phyloP scores from a whole-genome alignment of 2,113 vertebrate species.

The Urocynchramus pylzowi region DNA sequence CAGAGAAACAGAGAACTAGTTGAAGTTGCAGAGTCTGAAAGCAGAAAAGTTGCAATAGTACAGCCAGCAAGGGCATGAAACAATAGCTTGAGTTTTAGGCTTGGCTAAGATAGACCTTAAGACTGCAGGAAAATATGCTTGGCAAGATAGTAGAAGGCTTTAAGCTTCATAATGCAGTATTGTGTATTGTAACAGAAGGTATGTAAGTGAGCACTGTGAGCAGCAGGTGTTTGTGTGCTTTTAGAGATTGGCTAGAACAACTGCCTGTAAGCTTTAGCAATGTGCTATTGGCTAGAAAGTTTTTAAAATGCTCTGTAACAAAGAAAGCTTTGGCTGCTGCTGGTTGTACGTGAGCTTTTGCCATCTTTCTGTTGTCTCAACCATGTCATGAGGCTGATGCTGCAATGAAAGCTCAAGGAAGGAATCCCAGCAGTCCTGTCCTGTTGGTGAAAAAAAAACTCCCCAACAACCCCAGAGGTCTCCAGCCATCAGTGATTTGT shows the following conservation, averaged over 20 bases:
- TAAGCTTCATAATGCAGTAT: background rate
- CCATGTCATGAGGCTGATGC: background rate
- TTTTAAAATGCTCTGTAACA: background rate
- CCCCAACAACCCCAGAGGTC: background rate
- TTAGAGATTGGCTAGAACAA: background rate
- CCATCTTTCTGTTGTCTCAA: background rate
- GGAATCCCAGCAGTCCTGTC: background rate
- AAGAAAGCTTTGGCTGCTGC: background rate
- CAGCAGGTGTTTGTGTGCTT: background rate
- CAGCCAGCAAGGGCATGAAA: background rate
- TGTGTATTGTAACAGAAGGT: background rate
- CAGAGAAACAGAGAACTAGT: background rate
- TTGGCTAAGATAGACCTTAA: background rate
- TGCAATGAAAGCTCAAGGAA: background rate
- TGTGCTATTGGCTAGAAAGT: background rate
- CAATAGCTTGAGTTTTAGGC: background rate
- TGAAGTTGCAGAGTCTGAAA: background rate
- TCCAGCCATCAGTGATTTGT: background rate
- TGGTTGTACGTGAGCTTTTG: fast-evolving
- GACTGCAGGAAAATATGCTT: background rate
- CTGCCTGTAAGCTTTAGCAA: background rate
- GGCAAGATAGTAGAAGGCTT: background rate
- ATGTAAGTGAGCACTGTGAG: background rate
- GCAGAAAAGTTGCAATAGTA: background rate
- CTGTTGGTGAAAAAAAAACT: background rate